phyloP scores from a whole-genome alignment of 2,113 vertebrate genomes.

The Thermophis baileyi region DNA sequence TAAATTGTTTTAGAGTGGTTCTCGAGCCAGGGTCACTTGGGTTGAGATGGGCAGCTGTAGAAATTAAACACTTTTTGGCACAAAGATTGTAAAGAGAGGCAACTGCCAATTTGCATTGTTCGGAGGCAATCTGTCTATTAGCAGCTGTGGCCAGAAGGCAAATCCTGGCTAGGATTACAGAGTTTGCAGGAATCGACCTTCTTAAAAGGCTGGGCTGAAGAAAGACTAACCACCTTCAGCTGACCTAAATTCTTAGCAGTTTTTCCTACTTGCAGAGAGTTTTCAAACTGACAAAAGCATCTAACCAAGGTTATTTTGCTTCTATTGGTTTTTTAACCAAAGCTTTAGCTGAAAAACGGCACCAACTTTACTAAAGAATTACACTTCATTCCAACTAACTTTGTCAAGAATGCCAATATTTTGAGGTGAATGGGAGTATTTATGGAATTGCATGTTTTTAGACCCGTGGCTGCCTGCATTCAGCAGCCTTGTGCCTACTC shows the following conservation, averaged over 20 bases:
- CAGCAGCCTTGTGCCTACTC: not conserved
- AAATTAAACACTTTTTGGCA: not conserved
- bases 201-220: not conserved
- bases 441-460: not conserved
- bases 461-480: not conserved
- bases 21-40: not conserved
- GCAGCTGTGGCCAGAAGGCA: not conserved
- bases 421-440: not conserved
- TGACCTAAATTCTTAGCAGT: not conserved
- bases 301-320: not conserved
- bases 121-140: too few relatives aligned
- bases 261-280: not conserved
- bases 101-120: not conserved
- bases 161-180: not conserved
- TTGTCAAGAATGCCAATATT: not conserved
- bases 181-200: not conserved
- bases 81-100: not conserved
- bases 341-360: too few relatives aligned
- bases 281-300: not conserved
- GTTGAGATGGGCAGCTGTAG: not conserved
- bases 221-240: not conserved
- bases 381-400: not conserved
- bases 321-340: not conserved
- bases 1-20: not conserved
- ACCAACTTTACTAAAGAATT: too few relatives aligned